Conservation (phyloP, 2,888 invertebrate genomes). For the Cryptops parisi region DNA sequence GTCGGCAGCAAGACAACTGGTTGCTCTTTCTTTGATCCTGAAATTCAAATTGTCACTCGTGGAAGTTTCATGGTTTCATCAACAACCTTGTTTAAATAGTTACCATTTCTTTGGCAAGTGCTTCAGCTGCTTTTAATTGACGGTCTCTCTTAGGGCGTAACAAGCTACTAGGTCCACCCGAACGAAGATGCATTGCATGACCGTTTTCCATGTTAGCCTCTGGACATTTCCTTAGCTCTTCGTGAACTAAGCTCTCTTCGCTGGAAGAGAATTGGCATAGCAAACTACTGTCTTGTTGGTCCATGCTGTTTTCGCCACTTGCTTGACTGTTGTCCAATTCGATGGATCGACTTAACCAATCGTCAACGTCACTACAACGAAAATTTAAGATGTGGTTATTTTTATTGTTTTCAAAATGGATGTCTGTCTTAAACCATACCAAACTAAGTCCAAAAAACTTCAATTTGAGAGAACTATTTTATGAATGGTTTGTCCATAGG, state of each 20-base stretch:
- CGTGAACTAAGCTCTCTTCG: constrained; percentile 10
- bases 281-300: not conserved
- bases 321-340: not conserved
- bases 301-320: not conserved
- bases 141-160: too few relatives aligned
- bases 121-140: not conserved
- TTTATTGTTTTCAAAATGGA: too few relatives aligned
- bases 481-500: too few relatives aligned
- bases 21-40: not conserved
- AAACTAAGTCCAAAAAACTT: too few relatives aligned
- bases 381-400: too few relatives aligned
- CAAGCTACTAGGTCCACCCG: too few relatives aligned
- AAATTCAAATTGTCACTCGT: not conserved
- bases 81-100: not conserved
- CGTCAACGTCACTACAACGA: not conserved
- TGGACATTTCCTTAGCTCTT: not conserved
- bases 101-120: not conserved
- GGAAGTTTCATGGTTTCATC: not conserved
- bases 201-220: not conserved
- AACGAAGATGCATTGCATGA: not conserved
- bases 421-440: too few relatives aligned
- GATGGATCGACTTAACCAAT: not conserved
- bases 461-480: too few relatives aligned
- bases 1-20: too few relatives aligned
- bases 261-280: not conserved